Percentiles rank a stretch among this genome's conserved stretches.
Conservation (phyloP, 2,797 vertebrate species). For the Parambassis ranga region DNA sequence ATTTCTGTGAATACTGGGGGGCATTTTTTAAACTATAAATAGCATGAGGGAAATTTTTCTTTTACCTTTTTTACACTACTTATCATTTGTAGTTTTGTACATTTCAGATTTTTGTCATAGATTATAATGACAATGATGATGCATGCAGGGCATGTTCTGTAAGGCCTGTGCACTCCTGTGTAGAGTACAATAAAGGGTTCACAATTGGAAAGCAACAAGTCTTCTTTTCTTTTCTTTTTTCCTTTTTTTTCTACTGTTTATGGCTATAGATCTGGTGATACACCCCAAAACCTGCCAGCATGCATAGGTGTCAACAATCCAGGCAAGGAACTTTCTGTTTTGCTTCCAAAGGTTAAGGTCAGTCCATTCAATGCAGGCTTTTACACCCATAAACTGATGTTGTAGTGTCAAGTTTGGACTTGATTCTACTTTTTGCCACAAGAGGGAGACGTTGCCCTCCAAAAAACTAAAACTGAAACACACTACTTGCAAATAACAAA, state of each 20-base stretch:
- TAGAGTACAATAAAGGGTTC: conserved; percentile 59
- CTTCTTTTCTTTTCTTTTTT: background rate
- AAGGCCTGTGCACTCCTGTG: conserved; percentile 70
- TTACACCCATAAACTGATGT: background rate
- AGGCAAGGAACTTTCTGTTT: no score
- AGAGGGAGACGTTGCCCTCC: conserved; percentile 41
- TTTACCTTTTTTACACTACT: conserved; percentile 24
- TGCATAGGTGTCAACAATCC: no score
- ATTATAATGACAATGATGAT: conserved; percentile 45
- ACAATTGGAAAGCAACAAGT: conserved; percentile 68
- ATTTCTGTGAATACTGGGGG: conserved; percentile 45
- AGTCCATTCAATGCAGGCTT: no score
- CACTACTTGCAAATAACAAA: background rate
- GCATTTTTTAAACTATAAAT: conserved; percentile 19
- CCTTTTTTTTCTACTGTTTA: no score
- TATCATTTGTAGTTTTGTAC: conserved; percentile 61
- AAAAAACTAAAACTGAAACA: background rate
- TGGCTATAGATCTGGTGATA: no score
- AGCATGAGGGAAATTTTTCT: conserved; percentile 40
- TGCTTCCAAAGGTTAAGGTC: no score
- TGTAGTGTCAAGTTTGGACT: background rate
- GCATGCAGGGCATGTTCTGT: conserved; percentile 82
- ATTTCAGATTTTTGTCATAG: conserved; percentile 44
- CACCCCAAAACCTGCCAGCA: no score
- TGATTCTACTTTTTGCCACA: conserved; percentile 41